Evolutionary conservation across 2,888 invertebrate species (phyloP).

Genomic region (Iphiclides podalirius): DNA sequence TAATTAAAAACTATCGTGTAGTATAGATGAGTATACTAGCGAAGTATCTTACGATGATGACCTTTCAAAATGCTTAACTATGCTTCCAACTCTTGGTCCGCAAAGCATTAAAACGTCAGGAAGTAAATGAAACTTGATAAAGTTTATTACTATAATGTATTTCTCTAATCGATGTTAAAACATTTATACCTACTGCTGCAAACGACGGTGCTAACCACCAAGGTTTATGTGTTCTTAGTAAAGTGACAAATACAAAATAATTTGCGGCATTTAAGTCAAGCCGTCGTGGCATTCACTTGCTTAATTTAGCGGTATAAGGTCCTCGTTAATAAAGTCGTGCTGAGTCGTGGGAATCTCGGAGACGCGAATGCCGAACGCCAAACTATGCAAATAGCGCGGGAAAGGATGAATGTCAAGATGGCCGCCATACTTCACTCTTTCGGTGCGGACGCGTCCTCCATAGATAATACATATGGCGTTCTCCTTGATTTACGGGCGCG

Average conservation of each 20-base stretch:
- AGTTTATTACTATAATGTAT: neutral
- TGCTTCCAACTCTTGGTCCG: too few species aligned
- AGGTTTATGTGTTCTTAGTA: too few species aligned
- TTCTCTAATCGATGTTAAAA: neutral
- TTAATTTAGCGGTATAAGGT: slow-evolving; percentile 27
- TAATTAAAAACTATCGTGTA: too few species aligned
- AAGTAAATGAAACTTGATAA: neutral
- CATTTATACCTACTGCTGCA: neutral
- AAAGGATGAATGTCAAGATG: slow-evolving; percentile 47
- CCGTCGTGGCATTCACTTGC: neutral
- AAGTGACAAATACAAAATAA: slow-evolving; percentile 3
- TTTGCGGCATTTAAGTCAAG: slow-evolving; percentile 14
- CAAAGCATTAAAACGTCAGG: neutral
- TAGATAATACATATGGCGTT: too few species aligned
- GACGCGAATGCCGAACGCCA: slow-evolving; percentile 25
- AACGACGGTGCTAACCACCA: too few species aligned
- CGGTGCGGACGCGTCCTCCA: slow-evolving; percentile 6
- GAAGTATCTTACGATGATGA: too few species aligned
- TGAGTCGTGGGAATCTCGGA: slow-evolving; percentile 44
- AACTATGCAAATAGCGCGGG: slow-evolving; percentile 51
- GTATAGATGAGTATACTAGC: too few species aligned
- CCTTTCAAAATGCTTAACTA: too few species aligned
- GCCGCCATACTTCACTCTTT: slow-evolving; percentile 43
- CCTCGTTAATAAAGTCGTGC: slow-evolving; percentile 19
- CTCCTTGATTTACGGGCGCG: slow-evolving; percentile 16